A percentile compares a stretch with the other conserved stretches of the same genome.
Evolutionary conservation across 2,113 vertebrate species (phyloP).

Genomic region (Cyanoliseus patagonus): DNA sequence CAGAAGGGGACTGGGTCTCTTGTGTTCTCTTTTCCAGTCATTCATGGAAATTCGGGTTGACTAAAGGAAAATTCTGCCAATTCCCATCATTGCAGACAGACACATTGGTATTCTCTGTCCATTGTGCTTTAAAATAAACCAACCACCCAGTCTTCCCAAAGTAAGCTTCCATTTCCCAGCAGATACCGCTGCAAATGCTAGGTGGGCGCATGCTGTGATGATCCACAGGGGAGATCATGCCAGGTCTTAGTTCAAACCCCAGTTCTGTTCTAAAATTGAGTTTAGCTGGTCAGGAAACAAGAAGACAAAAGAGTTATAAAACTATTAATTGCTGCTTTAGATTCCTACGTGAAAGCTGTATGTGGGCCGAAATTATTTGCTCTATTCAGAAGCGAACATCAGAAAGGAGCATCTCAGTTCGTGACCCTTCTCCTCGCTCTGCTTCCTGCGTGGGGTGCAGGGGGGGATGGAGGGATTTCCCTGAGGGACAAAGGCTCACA

Average conservation of each 20-base stretch:
- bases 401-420: background rate
- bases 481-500: background rate
- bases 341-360: background rate
- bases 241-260: background rate
- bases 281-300: background rate
- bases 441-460: background rate
- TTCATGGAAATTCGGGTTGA: background rate
- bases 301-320: background rate
- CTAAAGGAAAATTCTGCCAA: background rate
- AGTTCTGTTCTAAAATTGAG: background rate
- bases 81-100: background rate
- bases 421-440: background rate
- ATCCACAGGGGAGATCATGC: background rate
- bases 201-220: rapidly evolving
- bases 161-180: background rate
- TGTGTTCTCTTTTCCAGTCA: background rate
- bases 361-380: conserved; percentile 28
- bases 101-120: background rate
- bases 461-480: background rate
- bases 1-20: background rate
- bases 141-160: background rate
- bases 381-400: background rate
- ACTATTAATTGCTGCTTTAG: conserved; percentile 36
- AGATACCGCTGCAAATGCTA: background rate
- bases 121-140: background rate